Base-by-base conservation (phyloP, 1,140 invertebrate genomes). In the Bombus huntii region DNA sequence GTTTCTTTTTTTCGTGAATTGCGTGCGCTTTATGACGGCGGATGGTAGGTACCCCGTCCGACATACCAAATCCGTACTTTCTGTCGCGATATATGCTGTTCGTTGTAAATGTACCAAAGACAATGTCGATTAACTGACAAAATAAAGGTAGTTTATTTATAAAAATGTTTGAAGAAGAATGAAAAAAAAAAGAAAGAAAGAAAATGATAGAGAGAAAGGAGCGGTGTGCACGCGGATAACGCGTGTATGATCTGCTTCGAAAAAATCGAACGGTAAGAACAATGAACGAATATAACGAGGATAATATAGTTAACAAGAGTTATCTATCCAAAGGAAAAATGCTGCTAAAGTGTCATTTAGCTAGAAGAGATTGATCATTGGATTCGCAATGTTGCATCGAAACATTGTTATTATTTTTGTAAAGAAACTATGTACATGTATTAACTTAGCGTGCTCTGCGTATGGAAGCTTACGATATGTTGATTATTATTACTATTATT, bases 31-130 rank as follows among this genome's bases (percentile, higher is more conserved):
- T 86, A 84, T 82, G 85, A 92, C 92, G 89, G 88, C 89, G 88
- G 86, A 93, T 89, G 91, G 89, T 91, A 86, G 86, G 82, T 91
- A 91, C 77, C 87, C 85, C 90, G 87, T 90, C 88, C 88, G 86
- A 93, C 81, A 91, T 91, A 92, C 77, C 88, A 89, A 91, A 89
- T 88, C 74, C 87, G 76, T 87, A 87, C 77, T 81, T 44, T 79
- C 89, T 91, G 83, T 92, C 90, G 91, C 91, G 92, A 88, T 92
- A 92, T 92, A 92, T 87, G 93, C 93, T 94, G 93, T 94, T 92
- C 89, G 91, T 94, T 94, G 91, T 94, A 92, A 94, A 94, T 93
- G 92, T 94, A 94, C 94, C 94, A 95, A 95, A 95, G 94, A 95
- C 92, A 92, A 93, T 90, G 91, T 94, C 92, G 91, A 90, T 94